phyloP scores from a whole-genome alignment of 2,888 invertebrate genomes.

The Drosophila diplacantha region DNA sequence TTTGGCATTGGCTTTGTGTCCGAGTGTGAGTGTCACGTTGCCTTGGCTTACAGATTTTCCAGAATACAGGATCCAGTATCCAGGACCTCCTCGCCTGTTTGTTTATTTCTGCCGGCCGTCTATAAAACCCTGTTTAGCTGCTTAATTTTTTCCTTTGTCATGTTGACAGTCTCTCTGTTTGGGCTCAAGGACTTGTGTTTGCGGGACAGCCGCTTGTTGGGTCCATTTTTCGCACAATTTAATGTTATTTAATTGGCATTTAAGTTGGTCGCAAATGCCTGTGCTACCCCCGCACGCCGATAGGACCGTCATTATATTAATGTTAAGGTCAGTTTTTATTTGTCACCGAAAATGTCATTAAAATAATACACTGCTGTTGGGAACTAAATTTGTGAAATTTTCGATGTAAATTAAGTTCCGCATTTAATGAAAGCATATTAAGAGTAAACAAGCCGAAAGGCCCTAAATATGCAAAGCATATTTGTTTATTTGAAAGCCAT shows the following conservation, averaged over 20 bases:
- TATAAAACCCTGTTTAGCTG: slow-evolving; percentile 67
- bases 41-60: slow-evolving; percentile 62
- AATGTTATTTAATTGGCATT: slow-evolving; percentile 71
- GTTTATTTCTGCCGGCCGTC: slow-evolving; percentile 53
- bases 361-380: background rate
- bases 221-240: slow-evolving; percentile 68
- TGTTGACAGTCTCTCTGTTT: slow-evolving; percentile 61
- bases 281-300: slow-evolving; percentile 32
- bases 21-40: slow-evolving; percentile 55
- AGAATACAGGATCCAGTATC: slow-evolving; percentile 23
- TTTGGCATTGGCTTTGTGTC: slow-evolving; percentile 56
- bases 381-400: background rate
- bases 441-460: background rate
- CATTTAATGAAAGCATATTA: background rate
- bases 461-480: slow-evolving; percentile 9
- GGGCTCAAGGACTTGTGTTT: slow-evolving; percentile 46
- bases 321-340: slow-evolving; percentile 49
- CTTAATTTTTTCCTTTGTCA: slow-evolving; percentile 72
- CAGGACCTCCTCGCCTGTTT: slow-evolving; percentile 42
- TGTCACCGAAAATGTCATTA: slow-evolving; percentile 18
- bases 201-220: slow-evolving; percentile 34
- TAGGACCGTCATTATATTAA: slow-evolving; percentile 38
- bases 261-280: slow-evolving; percentile 66
- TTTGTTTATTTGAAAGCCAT: slow-evolving; percentile 1
- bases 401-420: background rate